These are phyloP conservation scores for Hecatera dysodea DNA, from an alignment of 2,888 invertebrate genomes.

Conservation along the genomic window DNA sequence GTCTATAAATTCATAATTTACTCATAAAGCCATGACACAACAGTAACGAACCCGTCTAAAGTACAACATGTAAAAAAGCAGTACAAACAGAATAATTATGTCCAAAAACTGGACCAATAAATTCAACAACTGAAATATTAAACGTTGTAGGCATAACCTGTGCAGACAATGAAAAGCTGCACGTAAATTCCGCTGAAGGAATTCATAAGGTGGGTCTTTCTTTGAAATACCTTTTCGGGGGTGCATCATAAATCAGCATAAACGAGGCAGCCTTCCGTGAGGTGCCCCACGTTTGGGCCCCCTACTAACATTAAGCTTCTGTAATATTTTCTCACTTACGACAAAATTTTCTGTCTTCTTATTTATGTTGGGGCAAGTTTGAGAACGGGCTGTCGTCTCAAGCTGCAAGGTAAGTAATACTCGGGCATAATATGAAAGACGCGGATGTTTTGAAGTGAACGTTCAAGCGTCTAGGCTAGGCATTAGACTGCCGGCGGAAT, in stretches of 20 bases:
- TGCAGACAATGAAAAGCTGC: conserved; percentile 72
- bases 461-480: conserved; percentile 49
- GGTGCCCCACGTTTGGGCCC: conserved; percentile 73
- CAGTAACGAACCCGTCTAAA: conserved; percentile 20
- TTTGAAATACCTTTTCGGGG: conserved; percentile 82
- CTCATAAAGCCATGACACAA: neutral
- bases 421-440: conserved; percentile 66
- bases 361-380: conserved; percentile 84
- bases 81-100: conserved; percentile 37
- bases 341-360: conserved; percentile 88
- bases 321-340: conserved; percentile 90
- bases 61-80: conserved; percentile 12
- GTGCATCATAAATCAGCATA: conserved; percentile 88
- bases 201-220: conserved; percentile 82
- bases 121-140: conserved; percentile 66
- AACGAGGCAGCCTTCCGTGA: conserved; percentile 86
- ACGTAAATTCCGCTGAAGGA: conserved; percentile 78
- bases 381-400: conserved; percentile 80
- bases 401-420: conserved; percentile 76
- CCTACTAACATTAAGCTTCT: conserved; percentile 88
- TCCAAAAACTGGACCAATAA: conserved; percentile 57
- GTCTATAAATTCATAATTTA: conserved; percentile 20
- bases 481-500: conserved; percentile 49
- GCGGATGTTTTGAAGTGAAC: conserved; percentile 61
- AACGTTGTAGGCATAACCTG: conserved; percentile 66